A percentile compares a stretch with the other conserved stretches of the same genome.
Conservation (phyloP, 2,113 vertebrate genomes). For the Eublepharis macularius region DNA sequence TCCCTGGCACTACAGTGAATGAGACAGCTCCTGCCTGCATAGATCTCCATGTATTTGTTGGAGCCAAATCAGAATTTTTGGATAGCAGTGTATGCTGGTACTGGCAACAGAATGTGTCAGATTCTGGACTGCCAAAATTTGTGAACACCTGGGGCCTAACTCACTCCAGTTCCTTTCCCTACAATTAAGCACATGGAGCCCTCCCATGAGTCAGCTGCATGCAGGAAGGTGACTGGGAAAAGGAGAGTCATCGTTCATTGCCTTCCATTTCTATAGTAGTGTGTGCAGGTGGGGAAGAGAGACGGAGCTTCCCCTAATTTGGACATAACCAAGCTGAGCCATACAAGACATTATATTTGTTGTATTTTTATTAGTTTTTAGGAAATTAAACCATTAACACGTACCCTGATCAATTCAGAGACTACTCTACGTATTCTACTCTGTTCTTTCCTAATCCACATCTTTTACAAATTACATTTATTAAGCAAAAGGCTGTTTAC, state of each 20-base stretch:
- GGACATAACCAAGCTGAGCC: neutral
- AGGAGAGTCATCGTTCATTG: neutral
- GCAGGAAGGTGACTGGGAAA: neutral
- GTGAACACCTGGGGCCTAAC: neutral
- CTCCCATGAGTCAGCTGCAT: neutral
- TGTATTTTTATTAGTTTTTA: neutral
- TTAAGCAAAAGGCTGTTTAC: constrained; percentile 58
- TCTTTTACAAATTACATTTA: constrained; percentile 31
- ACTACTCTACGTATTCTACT: neutral
- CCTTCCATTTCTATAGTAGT: too few relatives aligned
- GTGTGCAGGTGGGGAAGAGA: neutral
- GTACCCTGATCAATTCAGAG: neutral
- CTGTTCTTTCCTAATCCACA: neutral
- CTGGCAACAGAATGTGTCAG: neutral
- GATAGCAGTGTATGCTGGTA: neutral
- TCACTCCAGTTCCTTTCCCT: neutral
- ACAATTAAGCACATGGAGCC: neutral
- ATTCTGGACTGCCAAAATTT: neutral
- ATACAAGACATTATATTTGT: neutral
- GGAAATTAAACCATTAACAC: neutral
- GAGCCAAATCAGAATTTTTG: neutral
- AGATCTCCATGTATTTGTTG: neutral
- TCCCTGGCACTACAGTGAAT: neutral
- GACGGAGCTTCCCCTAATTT: neutral
- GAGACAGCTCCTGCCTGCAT: neutral